These are phyloP conservation scores for Scylla paramamosain DNA, from an alignment of 1,140 invertebrate genomes.

Conservation along the genomic window DNA sequence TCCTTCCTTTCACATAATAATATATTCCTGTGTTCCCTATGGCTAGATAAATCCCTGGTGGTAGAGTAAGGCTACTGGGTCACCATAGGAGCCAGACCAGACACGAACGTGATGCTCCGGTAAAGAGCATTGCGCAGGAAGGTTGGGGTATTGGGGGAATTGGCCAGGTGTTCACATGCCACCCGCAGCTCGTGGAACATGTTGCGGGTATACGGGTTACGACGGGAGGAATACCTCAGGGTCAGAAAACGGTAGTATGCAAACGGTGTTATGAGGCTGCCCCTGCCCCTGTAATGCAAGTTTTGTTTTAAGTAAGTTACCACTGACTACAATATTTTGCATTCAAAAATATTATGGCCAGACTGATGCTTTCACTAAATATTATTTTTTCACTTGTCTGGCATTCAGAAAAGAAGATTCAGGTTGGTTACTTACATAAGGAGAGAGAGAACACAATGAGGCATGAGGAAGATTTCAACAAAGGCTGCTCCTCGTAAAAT, in stretches of 20 bases:
- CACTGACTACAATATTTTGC: too few relatives aligned
- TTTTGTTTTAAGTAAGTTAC: neutral
- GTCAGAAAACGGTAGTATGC: slow-evolving; percentile 97
- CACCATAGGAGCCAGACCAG: slow-evolving; percentile 84
- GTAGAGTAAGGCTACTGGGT: slow-evolving; percentile 53
- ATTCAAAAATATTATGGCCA: too few relatives aligned
- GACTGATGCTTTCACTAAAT: neutral
- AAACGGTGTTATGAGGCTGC: slow-evolving; percentile 92
- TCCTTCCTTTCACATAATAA: neutral
- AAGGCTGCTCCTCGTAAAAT: slow-evolving; percentile 93
- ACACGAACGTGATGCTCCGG: slow-evolving; percentile 83
- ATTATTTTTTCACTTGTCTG: neutral
- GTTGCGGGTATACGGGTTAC: slow-evolving; percentile 96
- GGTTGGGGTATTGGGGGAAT: slow-evolving; percentile 84
- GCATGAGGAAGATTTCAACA: slow-evolving; percentile 95
- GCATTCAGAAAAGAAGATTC: neutral
- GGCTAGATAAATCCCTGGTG: neutral
- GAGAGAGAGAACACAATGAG: slow-evolving; percentile 90
- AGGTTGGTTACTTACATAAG: slow-evolving; percentile 88
- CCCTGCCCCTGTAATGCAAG: slow-evolving; percentile 87
- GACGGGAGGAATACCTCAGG: slow-evolving; percentile 92
- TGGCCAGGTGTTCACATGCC: slow-evolving; percentile 83
- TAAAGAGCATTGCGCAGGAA: slow-evolving; percentile 83
- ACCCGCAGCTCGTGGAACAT: slow-evolving; percentile 90
- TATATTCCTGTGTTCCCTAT: neutral